Percentiles rank a stretch among this genome's conserved stretches.
Conservation (phyloP, 2,888 invertebrate genomes). For the Carcina quercana region DNA sequence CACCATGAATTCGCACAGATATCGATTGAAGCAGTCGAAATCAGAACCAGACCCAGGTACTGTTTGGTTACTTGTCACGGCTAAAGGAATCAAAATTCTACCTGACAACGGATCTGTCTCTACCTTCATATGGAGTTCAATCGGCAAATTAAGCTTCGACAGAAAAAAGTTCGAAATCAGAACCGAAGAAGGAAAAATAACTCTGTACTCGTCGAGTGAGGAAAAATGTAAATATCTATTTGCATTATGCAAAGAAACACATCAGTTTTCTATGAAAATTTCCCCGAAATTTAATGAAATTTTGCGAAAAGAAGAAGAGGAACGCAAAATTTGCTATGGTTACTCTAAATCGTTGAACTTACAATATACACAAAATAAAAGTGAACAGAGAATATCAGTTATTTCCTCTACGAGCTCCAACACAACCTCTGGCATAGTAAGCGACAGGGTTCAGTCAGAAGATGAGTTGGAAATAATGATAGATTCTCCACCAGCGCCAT, state of each 20-base stretch:
- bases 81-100: constrained; percentile 92
- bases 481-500: constrained; percentile 87
- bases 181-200: constrained; percentile 90
- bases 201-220: constrained; percentile 93
- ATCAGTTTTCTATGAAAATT: constrained; percentile 96
- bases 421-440: constrained; percentile 96
- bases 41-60: constrained; percentile 84
- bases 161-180: constrained; percentile 98
- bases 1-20: constrained; percentile 92
- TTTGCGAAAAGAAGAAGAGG: constrained; percentile 86
- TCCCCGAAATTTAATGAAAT: constrained; percentile 89
- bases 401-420: constrained; percentile 97
- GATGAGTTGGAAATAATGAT: constrained; percentile 94
- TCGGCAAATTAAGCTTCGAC: constrained; percentile 96
- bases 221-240: constrained; percentile 94
- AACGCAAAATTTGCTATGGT: constrained; percentile 80
- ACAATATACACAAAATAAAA: constrained; percentile 77
- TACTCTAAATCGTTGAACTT: constrained; percentile 79
- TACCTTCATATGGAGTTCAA: constrained; percentile 95
- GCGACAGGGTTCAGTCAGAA: constrained; percentile 95
- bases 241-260: constrained; percentile 91
- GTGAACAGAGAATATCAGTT: constrained; percentile 89
- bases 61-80: constrained; percentile 93
- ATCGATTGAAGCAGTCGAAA: constrained; percentile 86
- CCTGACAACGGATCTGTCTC: constrained; percentile 80